Evolutionary conservation across 1,140 invertebrate species (phyloP), one percentile per base, ranked within the genome.

Genomic region (Ooceraea biroi): DNA sequence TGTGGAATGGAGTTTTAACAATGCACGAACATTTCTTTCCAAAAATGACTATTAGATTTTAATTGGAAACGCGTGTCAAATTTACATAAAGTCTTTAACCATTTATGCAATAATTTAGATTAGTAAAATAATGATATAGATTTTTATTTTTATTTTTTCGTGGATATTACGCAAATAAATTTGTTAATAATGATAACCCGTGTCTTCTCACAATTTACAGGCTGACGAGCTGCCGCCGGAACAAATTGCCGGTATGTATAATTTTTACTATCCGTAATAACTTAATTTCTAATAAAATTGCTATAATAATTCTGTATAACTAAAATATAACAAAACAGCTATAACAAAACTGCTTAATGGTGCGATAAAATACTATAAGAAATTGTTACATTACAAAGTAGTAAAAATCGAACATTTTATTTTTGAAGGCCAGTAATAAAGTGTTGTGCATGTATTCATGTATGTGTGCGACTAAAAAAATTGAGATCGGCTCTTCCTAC

Each of bases 171-270:
- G 22, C 44, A 36, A 36, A 50, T 41, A n/a, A n/a, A 41, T 1
- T 41, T 41, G 22, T 7, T 25, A 1, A 69, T 25, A 27, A 66
- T 41, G 27, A n/a, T 48, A 63, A 50, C 48, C 30, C 12, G 1
- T n/a, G 61, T 44, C 46, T 0, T 72, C 12, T 82, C 48, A 71
- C 84, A 88, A 84, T 90, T 91, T 71, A 87, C 90, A 96, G 96
- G 95, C 95, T 91, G 95, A 96, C 69, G 96, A 96, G 90, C 93
- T 96, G 83, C 96, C 96, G 48, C 93, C 96, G 83, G 96, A 96
- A 93, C 96, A 96, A 93, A 95, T 96, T 90, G 95, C 95, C 87
- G 94, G 95, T 95, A 93, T 82, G 94, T 94, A 89, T 82, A n/a
- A n/a, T n/a, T n/a, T n/a, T n/a, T n/a, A 12, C 12, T 73, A 63